Evolutionary conservation across 2,797 vertebrate species (phyloP), one percentile per base, ranked within the genome.

Genomic region (Saguinus oedipus): DNA sequence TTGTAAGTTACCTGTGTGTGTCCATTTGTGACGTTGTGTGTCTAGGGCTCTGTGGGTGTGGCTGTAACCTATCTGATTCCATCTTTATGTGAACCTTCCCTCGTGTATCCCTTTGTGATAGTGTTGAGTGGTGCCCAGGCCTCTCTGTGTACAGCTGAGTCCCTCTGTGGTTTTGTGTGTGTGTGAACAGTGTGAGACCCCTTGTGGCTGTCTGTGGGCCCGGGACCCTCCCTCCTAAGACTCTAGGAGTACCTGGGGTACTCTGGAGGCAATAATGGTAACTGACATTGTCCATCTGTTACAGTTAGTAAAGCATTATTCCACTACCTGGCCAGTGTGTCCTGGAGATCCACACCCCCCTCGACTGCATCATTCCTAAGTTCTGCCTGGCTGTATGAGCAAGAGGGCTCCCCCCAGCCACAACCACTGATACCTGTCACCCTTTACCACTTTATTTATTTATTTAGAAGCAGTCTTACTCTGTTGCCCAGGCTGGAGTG

Each of bases 81-180:
- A 20, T 89, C 53, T 82, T 68, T 53, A 27, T 76, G 80, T 78
- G 74, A 75, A 50, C 68, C n/a, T 17, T 90, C 50, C 55, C 17
- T 2, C 59, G 36, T 90, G 53, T 42, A 39, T 81, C 57, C 5
- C 7, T 46, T 12, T 26, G 27, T 88, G 53, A 36, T 13, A 4
- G 9, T 57, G 78, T 57, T 44, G 70, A 22, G 7, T 0, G 30
- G 61, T 53, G 46, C 61, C n/a, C 15, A 17, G 26, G 87, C 36
- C 48, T 72, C n/a, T 46, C 3, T 36, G 3, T 80, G 14, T 75
- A 81, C 68, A 7, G 26, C 75, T 7, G 61, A 81, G 90, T 72
- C 48, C 14, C 57, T 91, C 30, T 57, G 78, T 91, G 75, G 86
- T 55, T 96, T 91, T 96, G 93, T 95, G 79, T 84, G 68, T 91